Base-by-base conservation (phyloP, 2,888 invertebrate genomes). In the Junonia oenone region DNA sequence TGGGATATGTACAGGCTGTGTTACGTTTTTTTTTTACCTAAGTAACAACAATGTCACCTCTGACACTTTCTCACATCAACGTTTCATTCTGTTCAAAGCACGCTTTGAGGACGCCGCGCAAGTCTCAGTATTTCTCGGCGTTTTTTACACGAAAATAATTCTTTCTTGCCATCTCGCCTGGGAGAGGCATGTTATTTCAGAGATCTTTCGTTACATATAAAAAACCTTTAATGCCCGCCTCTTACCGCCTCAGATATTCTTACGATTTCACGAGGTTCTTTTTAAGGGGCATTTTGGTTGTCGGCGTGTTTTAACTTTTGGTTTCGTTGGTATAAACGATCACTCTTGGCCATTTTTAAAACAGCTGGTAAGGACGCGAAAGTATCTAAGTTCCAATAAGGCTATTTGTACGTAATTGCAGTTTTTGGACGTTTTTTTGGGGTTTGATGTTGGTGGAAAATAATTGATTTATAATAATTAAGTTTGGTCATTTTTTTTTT, bases 131-230 rank as follows among this genome's bases (percentile, higher is more conserved):
- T 72, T 68, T 65, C 64, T 65, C 45, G 35, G 43, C 2, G 56
- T 62, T 75, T 75, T 76, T 75, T 75, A 68, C 58, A 61, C 65
- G 60, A 68, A 74, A 76, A 76, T 72, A 74, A 69, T 72, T 75
- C 67, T 67, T 76, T 76, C 74, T 72, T 76, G 66, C 66, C 54
- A 59, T 52, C 56, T 57, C 49, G 53, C 52, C 48, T 57, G 66
- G 62, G 58, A 63, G 38, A 55, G 59, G 50, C 50, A 55, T 47
- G 61, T 29, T 55, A 62, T 62, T 59, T 57, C 55, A 57, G 56
- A 51, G 57, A 53, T 62, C 59, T 22, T 11, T 47, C 27, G 35
- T 13, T 37, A 2, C 6, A 38, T 37, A 17, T 47, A 37, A 52
- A 43, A 55, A 51, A 47, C 47, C 55, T 38, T 40, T 26, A 29